These are phyloP conservation scores for Pteruthius melanotis DNA, from an alignment of 2,113 vertebrate species.

Conservation along the genomic window DNA sequence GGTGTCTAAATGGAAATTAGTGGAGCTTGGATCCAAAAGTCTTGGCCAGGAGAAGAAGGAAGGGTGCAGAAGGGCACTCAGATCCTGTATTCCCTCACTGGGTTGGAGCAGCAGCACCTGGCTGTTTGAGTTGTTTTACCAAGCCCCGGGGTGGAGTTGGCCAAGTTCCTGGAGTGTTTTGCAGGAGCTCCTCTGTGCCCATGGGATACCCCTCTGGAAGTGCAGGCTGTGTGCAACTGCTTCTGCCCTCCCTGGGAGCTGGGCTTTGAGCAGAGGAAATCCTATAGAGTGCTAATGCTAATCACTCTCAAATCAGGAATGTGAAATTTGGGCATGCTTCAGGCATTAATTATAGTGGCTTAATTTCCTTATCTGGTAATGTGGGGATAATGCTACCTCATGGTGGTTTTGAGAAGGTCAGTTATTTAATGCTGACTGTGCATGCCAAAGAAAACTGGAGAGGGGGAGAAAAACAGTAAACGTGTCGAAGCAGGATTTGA, in stretches of 20 bases:
- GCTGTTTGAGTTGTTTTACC: background rate
- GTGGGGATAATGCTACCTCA: conserved; percentile 16
- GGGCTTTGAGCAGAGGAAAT: conserved; percentile 1
- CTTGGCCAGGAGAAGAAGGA: background rate
- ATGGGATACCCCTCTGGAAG: background rate
- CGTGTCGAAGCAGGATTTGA: background rate
- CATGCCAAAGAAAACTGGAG: background rate
- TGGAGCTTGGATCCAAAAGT: background rate
- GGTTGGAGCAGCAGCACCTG: background rate
- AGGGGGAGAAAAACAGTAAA: background rate
- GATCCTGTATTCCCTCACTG: background rate
- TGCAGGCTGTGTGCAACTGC: background rate
- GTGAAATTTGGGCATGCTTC: conserved; percentile 20
- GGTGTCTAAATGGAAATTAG: background rate
- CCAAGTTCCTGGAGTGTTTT: background rate
- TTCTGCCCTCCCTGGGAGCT: background rate
- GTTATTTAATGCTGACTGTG: conserved; percentile 17
- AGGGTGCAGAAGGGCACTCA: background rate
- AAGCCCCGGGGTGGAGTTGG: background rate
- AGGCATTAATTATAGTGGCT: conserved; percentile 23
- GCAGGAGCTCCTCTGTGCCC: background rate
- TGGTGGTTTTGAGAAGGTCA: conserved; percentile 48
- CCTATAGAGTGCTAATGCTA: background rate
- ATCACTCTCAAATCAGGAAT: conserved; percentile 3
- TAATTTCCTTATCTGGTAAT: conserved; percentile 49